phyloP scores from a whole-genome alignment of 2,888 invertebrate species.

The Hirtodrosophila alboralis region DNA sequence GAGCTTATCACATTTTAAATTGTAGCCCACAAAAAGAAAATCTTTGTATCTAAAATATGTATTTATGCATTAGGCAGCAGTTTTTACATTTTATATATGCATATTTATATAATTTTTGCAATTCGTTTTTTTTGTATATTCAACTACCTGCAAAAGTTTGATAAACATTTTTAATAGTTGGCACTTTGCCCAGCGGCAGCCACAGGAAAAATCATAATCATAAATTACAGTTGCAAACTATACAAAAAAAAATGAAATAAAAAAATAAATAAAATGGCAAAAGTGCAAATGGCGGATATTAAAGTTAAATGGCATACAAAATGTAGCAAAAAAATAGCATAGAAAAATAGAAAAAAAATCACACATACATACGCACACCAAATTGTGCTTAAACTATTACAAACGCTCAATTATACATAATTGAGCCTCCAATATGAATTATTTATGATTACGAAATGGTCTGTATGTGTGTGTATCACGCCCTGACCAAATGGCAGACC shows the following conservation, averaged over 20 bases:
- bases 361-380: constrained; percentile 27
- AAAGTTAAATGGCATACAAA: constrained; percentile 47
- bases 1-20: constrained; percentile 11
- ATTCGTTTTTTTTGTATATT: constrained; percentile 8
- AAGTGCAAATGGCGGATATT: constrained; percentile 48
- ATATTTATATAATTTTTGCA: constrained; percentile 10
- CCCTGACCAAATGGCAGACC: constrained; percentile 45
- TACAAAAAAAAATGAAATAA: constrained; percentile 6
- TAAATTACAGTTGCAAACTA: constrained; percentile 63
- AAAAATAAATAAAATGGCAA: constrained; percentile 23
- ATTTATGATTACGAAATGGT: constrained; percentile 38
- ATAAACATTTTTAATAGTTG: constrained; percentile 52
- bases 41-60: constrained; percentile 50
- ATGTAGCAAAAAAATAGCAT: constrained; percentile 1
- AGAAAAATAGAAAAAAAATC: too few species aligned
- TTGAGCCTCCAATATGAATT: constrained; percentile 53
- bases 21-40: constrained; percentile 8
- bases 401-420: constrained; percentile 63
- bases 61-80: constrained; percentile 54
- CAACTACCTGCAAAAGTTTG: constrained; percentile 42
- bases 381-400: constrained; percentile 61
- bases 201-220: constrained; percentile 57
- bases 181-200: constrained; percentile 58
- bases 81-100: constrained; percentile 22
- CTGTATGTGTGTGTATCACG: constrained; percentile 25